Base-by-base conservation (phyloP, 2,113 vertebrate genomes). In the Lepus europaeus region DNA sequence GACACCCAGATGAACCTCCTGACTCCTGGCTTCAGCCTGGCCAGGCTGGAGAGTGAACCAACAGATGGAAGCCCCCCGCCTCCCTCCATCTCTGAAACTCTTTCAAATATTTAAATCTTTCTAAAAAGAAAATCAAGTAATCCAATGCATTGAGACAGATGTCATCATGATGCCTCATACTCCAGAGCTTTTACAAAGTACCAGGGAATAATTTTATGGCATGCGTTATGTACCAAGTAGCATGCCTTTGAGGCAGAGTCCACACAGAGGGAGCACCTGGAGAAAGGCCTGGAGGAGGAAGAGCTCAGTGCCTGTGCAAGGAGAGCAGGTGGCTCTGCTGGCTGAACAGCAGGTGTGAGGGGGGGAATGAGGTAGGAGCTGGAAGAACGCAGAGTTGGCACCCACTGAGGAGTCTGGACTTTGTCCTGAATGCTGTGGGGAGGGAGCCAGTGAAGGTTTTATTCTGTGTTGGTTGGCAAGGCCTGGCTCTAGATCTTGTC, bases 311-410 rank as follows among this genome's bases (percentile, higher is more conserved):
- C 45, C 20, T 27, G 31, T 36, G 66, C 19, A 27, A 51, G 63
- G 83, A 45, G 39, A 85, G 45, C 76, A 87, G 69, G 93, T 69
- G 77, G 84, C 56, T 82, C 36, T 91, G 73, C 72, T 8, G 17
- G 36, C 64, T 78, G 17, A 51, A 77, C 66, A 49, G 66, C 11
- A 39, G 51, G 69, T 79, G 45, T 6, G 64, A 20, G 36, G 8
- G 76, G 2, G 20, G 31, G 23, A 13, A 25, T 49, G 73, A 76
- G 45, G 8, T 25, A 36, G 79, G 49, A 61, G 25, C 53, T 56
- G 39, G 45, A 77, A 45, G 45, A 45, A 45, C 45, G 36, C 73
- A 70, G 80, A 79, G 69, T 23, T 51, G 29, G 51, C 79, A 45
- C 77, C 20, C 59, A 14, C 59, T 10, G 9, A 82, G 56, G 39